Base-by-base conservation (phyloP, 1,140 invertebrate species). In the Megathymus violae region DNA sequence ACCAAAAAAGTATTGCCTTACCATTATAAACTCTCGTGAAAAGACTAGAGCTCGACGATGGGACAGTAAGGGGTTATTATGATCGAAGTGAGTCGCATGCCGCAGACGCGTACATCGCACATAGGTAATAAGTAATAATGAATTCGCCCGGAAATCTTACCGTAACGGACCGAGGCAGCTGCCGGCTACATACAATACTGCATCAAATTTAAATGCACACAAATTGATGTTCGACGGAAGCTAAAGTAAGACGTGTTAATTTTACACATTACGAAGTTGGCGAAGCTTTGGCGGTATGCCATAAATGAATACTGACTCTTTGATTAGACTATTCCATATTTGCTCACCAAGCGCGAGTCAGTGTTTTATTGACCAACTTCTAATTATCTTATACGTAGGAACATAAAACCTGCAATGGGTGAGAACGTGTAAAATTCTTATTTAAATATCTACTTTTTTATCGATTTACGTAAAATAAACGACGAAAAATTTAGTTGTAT, bases 231-330 rank as follows among this genome's bases (percentile, higher is more conserved):
- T 51, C 38, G 50, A 68, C 71, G 76, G 74, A 78, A 74, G 70
- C 62, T 60, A 71, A 52, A 74, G 66, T 70, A 76, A 67, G 68
- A 71, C 73, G 73, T 78, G 75, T 59, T 80, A 80, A 80, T 80
- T 73, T 62, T 14, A 60, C 64, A 68, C 40, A 63, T 63, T 54
- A 50, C 46, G 27, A 15, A 13, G n/a, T 11, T 40, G 27, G 40
- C 27, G 34, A 41, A 56, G 43, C 16, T 19, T 22, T 54, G n/a
- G 13, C 14, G 9, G 27, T 31, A 9, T 31, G 9, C 27, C 27
- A 31, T 31, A 31, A 9, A 9, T 31, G 27, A 7, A 31, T 31
- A 31, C 4, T 31, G 27, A 7, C 27, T 5, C 5, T 2, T 31
- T 31, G 27, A 31, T 31, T 31, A 31, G 27, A 31, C 9, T 31